Conservation (phyloP, 53 echinoderm and acorn worm genomes). For the Antedon mediterranea region DNA sequence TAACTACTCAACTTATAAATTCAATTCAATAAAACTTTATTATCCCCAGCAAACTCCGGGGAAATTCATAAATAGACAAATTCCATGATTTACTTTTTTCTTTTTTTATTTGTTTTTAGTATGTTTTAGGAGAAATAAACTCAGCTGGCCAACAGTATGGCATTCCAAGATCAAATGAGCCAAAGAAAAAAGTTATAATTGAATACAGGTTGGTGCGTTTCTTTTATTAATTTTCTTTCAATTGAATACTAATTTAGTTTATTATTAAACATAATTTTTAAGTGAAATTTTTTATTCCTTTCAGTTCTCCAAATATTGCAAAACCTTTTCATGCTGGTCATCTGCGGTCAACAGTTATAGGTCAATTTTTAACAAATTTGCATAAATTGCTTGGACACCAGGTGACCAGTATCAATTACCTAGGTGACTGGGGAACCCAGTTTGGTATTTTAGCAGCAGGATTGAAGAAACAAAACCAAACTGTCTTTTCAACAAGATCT, state of each 20-base stretch:
- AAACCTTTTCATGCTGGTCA: conserved; percentile 99
- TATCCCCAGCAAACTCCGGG: no score
- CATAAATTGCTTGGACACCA: conserved; percentile 51
- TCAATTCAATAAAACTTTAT: no score
- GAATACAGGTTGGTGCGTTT: conserved; percentile 29
- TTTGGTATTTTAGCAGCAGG: conserved; percentile 67
- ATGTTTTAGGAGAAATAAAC: not conserved
- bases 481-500: conserved; percentile 8
- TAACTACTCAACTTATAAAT: no score
- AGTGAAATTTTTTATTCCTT: not conserved
- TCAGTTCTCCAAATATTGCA: conserved; percentile 91
- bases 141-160: not conserved
- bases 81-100: no score
- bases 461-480: not conserved
- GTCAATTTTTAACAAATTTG: conserved; percentile 79
- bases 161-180: not conserved
- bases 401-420: conserved; percentile 75
- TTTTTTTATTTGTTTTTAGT: not conserved
- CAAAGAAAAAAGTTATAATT: conserved; percentile 16
- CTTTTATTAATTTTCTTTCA: no score
- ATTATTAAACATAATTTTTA: not conserved
- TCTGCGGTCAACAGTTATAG: conserved; percentile 82
- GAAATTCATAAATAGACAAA: no score
- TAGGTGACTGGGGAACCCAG: conserved; percentile 83
- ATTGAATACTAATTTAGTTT: not conserved